Conservation (phyloP, 2,113 vertebrate genomes). For the Brachypteracias leptosomus region DNA sequence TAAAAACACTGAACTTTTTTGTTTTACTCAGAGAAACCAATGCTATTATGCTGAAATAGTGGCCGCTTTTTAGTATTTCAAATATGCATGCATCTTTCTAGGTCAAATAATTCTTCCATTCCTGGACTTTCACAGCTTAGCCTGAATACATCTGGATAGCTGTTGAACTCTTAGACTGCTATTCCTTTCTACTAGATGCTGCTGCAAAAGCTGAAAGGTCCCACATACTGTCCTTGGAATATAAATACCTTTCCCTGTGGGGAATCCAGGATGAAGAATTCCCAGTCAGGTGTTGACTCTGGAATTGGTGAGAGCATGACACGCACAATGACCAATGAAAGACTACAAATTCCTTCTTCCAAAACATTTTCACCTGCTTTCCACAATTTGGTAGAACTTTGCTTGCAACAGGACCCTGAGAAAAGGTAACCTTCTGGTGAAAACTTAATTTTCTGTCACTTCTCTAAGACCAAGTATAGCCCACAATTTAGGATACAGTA, state of each 20-base stretch:
- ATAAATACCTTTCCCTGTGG: constrained; percentile 80
- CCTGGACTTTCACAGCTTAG: neutral
- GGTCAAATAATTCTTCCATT: neutral
- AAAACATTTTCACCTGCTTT: constrained; percentile 93
- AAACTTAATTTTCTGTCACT: neutral
- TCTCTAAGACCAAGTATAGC: neutral
- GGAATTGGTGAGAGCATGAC: constrained; percentile 93
- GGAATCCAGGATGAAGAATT: constrained; percentile 90
- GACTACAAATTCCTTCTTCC: constrained; percentile 83
- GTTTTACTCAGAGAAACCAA: neutral
- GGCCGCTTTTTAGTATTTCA: neutral
- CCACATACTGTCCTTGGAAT: constrained; percentile 84
- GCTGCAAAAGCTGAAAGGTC: constrained; percentile 93
- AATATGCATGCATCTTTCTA: neutral
- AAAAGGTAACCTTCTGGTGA: constrained; percentile 74
- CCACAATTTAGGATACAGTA: neutral
- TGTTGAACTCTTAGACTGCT: neutral
- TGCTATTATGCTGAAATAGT: neutral
- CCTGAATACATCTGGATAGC: neutral
- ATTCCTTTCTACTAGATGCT: constrained; percentile 82
- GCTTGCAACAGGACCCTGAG: constrained; percentile 93
- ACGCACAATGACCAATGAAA: constrained; percentile 83
- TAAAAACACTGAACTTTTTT: neutral
- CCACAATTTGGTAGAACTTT: constrained; percentile 91
- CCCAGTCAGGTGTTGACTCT: constrained; percentile 90